These are phyloP conservation scores for Daboia siamensis DNA, from an alignment of 2,113 vertebrate species.

Conservation along the genomic window DNA sequence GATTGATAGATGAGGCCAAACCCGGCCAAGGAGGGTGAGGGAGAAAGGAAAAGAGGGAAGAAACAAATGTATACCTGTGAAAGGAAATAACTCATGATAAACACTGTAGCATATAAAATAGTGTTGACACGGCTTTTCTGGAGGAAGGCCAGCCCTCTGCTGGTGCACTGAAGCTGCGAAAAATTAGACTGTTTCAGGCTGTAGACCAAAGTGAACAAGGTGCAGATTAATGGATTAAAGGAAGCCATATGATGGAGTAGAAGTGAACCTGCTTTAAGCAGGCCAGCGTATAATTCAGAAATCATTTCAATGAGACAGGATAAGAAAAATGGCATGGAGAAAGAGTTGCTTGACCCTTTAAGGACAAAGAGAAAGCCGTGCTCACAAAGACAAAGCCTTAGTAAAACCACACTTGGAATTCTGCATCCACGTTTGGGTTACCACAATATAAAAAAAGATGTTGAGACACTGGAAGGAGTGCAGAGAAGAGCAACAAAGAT, in stretches of 20 bases:
- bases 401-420: not conserved
- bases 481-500: too few species aligned
- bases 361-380: not conserved
- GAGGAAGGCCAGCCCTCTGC: not conserved
- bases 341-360: not conserved
- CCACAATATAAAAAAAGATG: too few species aligned
- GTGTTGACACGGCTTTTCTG: slow-evolving; percentile 12
- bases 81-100: slow-evolving; percentile 27
- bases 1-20: slow-evolving; percentile 26
- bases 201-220: not conserved
- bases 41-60: not conserved
- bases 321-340: not conserved
- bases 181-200: not conserved
- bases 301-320: not conserved
- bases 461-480: too few species aligned
- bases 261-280: not conserved
- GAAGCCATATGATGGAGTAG: not conserved
- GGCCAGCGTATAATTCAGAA: not conserved
- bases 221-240: not conserved
- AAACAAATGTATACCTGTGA: slow-evolving; percentile 2
- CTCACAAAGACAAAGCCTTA: not conserved
- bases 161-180: not conserved
- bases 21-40: not conserved
- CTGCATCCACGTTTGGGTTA: not conserved
- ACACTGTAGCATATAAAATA: slow-evolving; percentile 37